A percentile compares a stretch with the other conserved stretches of the same genome.
These are phyloP conservation scores for Drosophila kuntzei DNA, from an alignment of 2,888 invertebrate genomes.

Conservation along the genomic window DNA sequence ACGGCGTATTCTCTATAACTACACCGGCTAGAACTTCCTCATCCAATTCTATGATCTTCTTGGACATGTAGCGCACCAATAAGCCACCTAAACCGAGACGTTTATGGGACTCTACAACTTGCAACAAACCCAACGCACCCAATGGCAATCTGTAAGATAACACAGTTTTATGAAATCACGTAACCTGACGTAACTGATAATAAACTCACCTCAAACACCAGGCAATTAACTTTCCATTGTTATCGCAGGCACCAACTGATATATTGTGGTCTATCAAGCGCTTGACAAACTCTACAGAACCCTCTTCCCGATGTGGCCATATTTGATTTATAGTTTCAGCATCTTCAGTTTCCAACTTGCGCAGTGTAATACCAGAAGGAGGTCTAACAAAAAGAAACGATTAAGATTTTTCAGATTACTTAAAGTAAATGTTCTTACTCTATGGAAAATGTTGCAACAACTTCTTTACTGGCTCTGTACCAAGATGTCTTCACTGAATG, in stretches of 20 bases:
- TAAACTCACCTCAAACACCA: slow-evolving; percentile 80
- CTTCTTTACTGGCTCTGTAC: slow-evolving; percentile 66
- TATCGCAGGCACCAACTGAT: slow-evolving; percentile 75
- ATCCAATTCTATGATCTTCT: slow-evolving; percentile 59
- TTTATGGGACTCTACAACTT: slow-evolving; percentile 75
- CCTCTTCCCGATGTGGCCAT: slow-evolving; percentile 74
- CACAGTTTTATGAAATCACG: neutral
- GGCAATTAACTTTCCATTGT: slow-evolving; percentile 68
- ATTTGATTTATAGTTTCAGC: slow-evolving; percentile 66
- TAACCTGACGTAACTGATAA: no score
- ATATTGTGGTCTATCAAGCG: slow-evolving; percentile 67
- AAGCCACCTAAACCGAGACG: slow-evolving; percentile 78
- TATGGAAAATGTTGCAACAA: slow-evolving; percentile 59
- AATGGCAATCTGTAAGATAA: slow-evolving; percentile 61
- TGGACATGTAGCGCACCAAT: slow-evolving; percentile 73
- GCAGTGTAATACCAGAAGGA: slow-evolving; percentile 64
- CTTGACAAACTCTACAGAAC: slow-evolving; percentile 65
- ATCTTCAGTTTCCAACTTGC: slow-evolving; percentile 52
- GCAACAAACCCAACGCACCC: slow-evolving; percentile 77
- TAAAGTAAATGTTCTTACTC: slow-evolving; percentile 56
- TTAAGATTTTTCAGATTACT: neutral
- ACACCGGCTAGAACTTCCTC: slow-evolving; percentile 78
- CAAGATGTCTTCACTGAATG: slow-evolving; percentile 50
- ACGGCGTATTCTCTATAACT: slow-evolving; percentile 64
- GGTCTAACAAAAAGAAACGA: slow-evolving; percentile 37